Conservation (phyloP, 2,113 vertebrate genomes). For the Castor canadensis region DNA sequence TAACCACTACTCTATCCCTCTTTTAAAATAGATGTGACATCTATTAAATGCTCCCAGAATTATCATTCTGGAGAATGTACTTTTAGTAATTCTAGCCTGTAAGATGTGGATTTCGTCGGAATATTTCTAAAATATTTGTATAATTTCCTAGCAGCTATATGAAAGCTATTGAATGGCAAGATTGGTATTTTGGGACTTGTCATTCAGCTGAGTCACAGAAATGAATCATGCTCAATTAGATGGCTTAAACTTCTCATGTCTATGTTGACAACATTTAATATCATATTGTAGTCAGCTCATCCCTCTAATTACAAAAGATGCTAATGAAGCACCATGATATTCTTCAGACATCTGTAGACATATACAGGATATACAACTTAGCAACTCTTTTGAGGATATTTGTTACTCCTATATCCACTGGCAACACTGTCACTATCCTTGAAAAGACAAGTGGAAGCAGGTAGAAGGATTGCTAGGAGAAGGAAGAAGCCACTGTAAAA, state of each 20-base stretch:
- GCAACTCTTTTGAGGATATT: not conserved
- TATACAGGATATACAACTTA: not conserved
- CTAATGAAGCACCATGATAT: not conserved
- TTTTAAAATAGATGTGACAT: not conserved
- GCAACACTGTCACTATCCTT: not conserved
- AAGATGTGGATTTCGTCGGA: not conserved
- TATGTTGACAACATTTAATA: conserved; percentile 20
- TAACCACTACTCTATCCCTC: not conserved
- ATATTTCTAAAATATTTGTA: not conserved
- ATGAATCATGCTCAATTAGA: conserved; percentile 48
- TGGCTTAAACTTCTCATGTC: conserved; percentile 16
- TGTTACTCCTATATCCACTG: not conserved
- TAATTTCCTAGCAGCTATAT: not conserved
- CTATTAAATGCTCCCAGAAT: not conserved
- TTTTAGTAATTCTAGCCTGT: not conserved
- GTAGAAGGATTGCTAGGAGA: not conserved
- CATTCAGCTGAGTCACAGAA: conserved; percentile 42
- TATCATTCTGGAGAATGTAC: not conserved
- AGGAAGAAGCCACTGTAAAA: not conserved
- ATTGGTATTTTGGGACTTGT: conserved; percentile 29
- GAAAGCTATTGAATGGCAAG: conserved; percentile 11
- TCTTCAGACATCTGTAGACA: not conserved
- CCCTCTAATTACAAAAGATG: conserved; percentile 17
- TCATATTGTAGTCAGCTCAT: not conserved
- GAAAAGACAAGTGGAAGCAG: not conserved